Percentiles rank a stretch among this genome's conserved stretches.
phyloP scores from a whole-genome alignment of 1,140 invertebrate species.

The Achatina immaculata region DNA sequence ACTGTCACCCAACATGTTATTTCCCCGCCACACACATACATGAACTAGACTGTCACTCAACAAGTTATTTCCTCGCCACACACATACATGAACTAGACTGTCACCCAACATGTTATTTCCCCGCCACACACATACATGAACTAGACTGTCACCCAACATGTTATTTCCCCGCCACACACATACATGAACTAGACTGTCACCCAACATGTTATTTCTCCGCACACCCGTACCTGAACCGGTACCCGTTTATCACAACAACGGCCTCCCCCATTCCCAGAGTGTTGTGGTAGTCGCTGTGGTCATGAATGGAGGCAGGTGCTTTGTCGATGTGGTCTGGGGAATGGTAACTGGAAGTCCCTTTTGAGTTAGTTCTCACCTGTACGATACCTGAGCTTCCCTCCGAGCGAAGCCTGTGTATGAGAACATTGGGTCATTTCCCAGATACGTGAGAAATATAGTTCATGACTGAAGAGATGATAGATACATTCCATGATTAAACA shows the following conservation, averaged over 20 bases:
- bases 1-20: too few species aligned
- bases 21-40: too few species aligned
- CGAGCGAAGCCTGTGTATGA: background rate
- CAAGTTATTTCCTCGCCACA: too few species aligned
- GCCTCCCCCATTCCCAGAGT: slow-evolving; percentile 59
- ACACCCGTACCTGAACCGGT: slow-evolving; percentile 58
- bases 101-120: too few species aligned
- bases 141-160: too few species aligned
- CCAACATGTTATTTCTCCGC: background rate
- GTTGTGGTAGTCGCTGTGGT: slow-evolving; percentile 52
- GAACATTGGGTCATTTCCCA: too few species aligned
- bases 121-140: too few species aligned
- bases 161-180: too few species aligned
- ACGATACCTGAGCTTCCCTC: background rate
- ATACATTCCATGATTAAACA: too few species aligned
- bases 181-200: too few species aligned
- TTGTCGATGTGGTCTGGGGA: slow-evolving; percentile 22
- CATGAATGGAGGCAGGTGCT: slow-evolving; percentile 42
- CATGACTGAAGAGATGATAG: background rate
- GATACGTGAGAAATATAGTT: background rate
- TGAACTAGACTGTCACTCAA: too few species aligned
- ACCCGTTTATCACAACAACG: slow-evolving; percentile 53
- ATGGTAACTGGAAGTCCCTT: slow-evolving; percentile 26
- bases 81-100: too few species aligned
- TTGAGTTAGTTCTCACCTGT: background rate